Percentiles rank a stretch among this genome's conserved stretches.
Conservation (phyloP, 2,113 vertebrate species). For the Onychorhynchus coronatus region DNA sequence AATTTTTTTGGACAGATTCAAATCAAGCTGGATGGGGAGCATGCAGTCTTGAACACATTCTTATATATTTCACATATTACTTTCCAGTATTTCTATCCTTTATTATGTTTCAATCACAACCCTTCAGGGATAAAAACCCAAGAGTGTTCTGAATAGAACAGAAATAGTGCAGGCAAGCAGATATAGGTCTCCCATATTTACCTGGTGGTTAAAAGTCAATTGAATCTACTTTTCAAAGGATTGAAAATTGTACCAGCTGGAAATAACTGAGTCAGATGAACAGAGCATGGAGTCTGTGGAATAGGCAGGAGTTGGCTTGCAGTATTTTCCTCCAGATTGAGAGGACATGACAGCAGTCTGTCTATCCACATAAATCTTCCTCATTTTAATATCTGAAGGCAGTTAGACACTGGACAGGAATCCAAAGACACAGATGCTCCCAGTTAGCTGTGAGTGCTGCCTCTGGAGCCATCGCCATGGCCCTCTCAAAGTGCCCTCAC, state of each 20-base stretch:
- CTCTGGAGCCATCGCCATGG: background rate
- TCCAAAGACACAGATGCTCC: background rate
- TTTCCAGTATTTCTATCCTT: background rate
- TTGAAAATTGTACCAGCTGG: conserved; percentile 11
- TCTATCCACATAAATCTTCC: background rate
- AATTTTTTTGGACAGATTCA: background rate
- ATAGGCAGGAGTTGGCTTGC: background rate
- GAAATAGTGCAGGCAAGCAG: background rate
- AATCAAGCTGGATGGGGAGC: background rate
- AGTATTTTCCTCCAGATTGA: background rate
- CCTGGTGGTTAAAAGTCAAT: conserved; percentile 23
- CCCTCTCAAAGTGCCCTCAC: background rate
- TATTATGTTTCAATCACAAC: conserved; percentile 3
- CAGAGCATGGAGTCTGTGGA: background rate
- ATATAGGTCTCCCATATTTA: conserved; percentile 3
- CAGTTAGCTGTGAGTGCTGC: background rate
- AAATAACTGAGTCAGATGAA: background rate
- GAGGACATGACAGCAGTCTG: background rate
- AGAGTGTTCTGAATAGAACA: background rate
- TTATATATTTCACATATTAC: background rate
- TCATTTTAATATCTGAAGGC: background rate
- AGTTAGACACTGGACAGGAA: background rate
- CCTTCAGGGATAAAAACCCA: background rate
- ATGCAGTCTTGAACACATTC: background rate
- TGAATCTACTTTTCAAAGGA: conserved; percentile 16